Evolutionary conservation across 2,113 vertebrate species (phyloP).

Genomic region (Falco punctatus): DNA sequence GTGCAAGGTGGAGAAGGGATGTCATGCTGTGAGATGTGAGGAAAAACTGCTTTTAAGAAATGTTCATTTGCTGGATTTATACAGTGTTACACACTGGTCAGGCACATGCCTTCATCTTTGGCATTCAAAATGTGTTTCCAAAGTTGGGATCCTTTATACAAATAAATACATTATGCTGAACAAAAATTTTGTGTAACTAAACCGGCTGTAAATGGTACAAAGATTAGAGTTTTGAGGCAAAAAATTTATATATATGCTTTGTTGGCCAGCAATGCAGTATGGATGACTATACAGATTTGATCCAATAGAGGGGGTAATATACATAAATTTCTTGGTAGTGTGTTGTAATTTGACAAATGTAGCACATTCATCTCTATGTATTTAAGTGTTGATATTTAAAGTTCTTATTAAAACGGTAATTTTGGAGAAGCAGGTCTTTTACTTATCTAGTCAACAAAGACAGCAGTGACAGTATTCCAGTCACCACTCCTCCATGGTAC

Average conservation of each 20-base stretch:
- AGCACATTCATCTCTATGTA: background rate
- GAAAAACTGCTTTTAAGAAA: background rate
- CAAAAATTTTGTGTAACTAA: background rate
- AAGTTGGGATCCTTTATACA: background rate
- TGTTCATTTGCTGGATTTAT: background rate
- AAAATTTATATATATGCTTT: background rate
- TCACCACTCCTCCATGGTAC: background rate
- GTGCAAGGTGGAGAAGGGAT: background rate
- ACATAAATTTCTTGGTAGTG: background rate
- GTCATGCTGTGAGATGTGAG: background rate
- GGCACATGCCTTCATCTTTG: background rate
- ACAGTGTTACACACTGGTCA: no score
- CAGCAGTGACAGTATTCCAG: background rate
- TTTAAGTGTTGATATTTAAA: background rate
- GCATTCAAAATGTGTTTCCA: background rate
- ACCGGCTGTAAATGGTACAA: background rate
- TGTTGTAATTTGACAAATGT: background rate
- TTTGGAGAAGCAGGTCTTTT: background rate
- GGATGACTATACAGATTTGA: background rate
- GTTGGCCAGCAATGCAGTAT: background rate
- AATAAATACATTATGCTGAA: background rate
- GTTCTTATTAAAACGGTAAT: background rate
- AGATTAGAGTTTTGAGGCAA: background rate
- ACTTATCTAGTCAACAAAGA: background rate
- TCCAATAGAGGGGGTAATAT: conserved; percentile 52